phyloP scores from a whole-genome alignment of 2,797 vertebrate species.

The Monodelphis domestica region DNA sequence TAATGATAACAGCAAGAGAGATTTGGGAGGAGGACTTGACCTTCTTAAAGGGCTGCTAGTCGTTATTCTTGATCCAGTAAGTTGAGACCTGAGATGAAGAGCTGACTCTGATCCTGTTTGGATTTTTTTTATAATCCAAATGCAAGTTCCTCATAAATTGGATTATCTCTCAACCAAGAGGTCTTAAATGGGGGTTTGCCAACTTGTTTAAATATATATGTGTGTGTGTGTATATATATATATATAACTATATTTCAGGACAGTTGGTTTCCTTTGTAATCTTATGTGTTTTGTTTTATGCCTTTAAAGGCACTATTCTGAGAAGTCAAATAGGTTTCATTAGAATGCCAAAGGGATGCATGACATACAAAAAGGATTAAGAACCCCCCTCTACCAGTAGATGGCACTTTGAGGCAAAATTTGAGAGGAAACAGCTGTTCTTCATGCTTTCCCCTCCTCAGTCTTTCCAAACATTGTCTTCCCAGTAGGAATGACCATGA shows the following conservation, averaged over 20 bases:
- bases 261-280: neutral
- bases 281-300: neutral
- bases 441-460: neutral
- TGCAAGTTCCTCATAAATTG: neutral
- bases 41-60: neutral
- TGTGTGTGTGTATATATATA: neutral
- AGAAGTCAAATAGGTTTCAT: neutral
- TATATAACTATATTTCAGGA: neutral
- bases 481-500: neutral
- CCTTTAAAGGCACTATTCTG: neutral
- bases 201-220: neutral
- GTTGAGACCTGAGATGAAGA: neutral
- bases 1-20: neutral
- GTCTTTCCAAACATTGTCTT: neutral
- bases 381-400: neutral
- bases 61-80: neutral
- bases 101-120: neutral
- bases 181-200: neutral
- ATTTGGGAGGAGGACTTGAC: neutral
- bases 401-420: neutral
- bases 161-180: neutral
- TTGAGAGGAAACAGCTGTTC: neutral
- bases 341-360: neutral
- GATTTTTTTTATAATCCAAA: neutral
- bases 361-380: neutral